Base-by-base conservation (phyloP, 2,113 vertebrate species). In the Eubucco bourcierii region DNA sequence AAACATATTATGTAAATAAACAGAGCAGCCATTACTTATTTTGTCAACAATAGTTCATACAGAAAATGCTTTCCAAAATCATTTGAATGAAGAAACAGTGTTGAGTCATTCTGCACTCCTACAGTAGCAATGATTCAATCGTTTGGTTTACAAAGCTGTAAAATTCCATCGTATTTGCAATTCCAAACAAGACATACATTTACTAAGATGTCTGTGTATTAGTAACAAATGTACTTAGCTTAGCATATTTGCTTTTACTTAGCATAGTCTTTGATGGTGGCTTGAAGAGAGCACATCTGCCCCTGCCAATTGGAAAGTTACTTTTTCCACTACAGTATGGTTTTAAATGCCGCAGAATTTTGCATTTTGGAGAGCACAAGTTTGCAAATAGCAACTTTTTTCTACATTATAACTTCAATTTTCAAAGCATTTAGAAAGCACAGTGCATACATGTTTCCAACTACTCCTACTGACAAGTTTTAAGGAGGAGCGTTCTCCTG, bases 1-100 rank as follows among this genome's bases (percentile, higher is more conserved):
- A 92, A 73, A 52, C 5, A 58, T 76, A 68, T 29, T 76, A 71
- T 58, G 78, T 77, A 85, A 93, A 94, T 67, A 95, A 95, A 89
- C 61, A 76, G 2, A 87, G 67, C n/a, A 90, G 64, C 27, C 41
- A 70, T 71, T 14, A 83, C 20, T 85, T 83, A 63, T 78, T 90
- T 96, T 86, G 68, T 80, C 72, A 94, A 84, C 46, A 87, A 46
- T 25, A 87, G 56, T 84, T 89, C 67, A 89, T 87, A 71, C 66
- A 50, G 52, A 87, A 80, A 83, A 93, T 28, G 18, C 11, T 5
- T 87, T 87, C 58, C 52, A 82, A 87, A 87, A 41, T 64, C 4
- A 84, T 82, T 70, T 89, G 20, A 61, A 91, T 80, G 72, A 77
- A 88, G 52, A 90, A 92, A 46, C 7, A 55, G 17, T 13, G 37